Conservation (phyloP, 2,888 invertebrate species). For the Sphinx pinastri region DNA sequence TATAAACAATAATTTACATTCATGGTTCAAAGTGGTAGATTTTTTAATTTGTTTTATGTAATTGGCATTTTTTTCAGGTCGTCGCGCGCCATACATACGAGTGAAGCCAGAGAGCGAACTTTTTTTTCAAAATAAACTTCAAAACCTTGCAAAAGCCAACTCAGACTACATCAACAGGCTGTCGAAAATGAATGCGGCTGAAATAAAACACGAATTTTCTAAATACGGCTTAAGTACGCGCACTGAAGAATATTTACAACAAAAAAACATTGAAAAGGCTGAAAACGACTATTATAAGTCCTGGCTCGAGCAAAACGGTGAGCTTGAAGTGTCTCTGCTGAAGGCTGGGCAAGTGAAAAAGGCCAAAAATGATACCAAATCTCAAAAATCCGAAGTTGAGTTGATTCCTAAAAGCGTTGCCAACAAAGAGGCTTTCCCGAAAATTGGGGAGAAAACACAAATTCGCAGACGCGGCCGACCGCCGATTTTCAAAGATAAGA, state of each 20-base stretch:
- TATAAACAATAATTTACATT: slow-evolving; percentile 54
- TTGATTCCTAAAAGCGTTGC: slow-evolving; percentile 67
- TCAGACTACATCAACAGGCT: slow-evolving; percentile 68
- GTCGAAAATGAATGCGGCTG: slow-evolving; percentile 71
- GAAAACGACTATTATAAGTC: slow-evolving; percentile 79
- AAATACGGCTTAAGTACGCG: slow-evolving; percentile 74
- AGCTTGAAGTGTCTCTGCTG: slow-evolving; percentile 74
- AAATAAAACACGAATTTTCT: slow-evolving; percentile 71
- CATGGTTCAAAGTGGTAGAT: slow-evolving; percentile 67
- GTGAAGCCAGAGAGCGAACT: slow-evolving; percentile 78
- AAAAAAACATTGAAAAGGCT: slow-evolving; percentile 55
- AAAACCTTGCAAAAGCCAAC: slow-evolving; percentile 68
- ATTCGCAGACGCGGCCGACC: slow-evolving; percentile 69
- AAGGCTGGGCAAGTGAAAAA: slow-evolving; percentile 69
- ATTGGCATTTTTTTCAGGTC: slow-evolving; percentile 53
- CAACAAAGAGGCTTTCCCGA: slow-evolving; percentile 57
- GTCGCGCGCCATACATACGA: slow-evolving; percentile 55
- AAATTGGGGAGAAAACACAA: slow-evolving; percentile 63
- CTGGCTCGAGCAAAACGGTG: slow-evolving; percentile 79
- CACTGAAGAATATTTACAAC: slow-evolving; percentile 53
- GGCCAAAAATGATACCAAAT: slow-evolving; percentile 54
- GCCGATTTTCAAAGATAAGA: slow-evolving; percentile 75
- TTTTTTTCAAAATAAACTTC: slow-evolving; percentile 72
- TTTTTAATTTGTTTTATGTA: not conserved
- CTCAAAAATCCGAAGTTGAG: slow-evolving; percentile 72